Percentiles rank a stretch among this genome's conserved stretches.
phyloP scores from a whole-genome alignment of 2,797 vertebrate genomes.

The Cryptoprocta ferox region DNA sequence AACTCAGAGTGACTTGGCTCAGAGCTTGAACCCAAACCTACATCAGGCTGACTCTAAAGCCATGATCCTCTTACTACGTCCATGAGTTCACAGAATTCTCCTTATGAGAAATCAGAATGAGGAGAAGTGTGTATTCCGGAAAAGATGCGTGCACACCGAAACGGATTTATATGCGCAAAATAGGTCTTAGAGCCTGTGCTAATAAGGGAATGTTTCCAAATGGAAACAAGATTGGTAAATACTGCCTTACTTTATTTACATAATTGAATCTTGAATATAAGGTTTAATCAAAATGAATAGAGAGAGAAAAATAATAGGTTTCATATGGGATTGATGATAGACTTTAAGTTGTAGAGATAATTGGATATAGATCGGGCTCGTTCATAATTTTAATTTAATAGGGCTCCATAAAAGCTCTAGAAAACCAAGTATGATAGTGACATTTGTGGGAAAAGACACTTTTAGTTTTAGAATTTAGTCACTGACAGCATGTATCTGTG shows the following conservation, averaged over 20 bases:
- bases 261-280: constrained; percentile 60
- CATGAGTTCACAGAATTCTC: neutral
- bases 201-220: neutral
- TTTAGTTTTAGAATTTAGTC: constrained; percentile 26
- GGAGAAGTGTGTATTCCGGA: neutral
- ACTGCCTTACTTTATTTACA: constrained; percentile 42
- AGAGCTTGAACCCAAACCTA: neutral
- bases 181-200: neutral
- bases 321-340: constrained; percentile 21
- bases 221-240: neutral
- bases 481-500: neutral
- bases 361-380: constrained; percentile 2
- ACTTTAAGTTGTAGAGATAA: constrained; percentile 52
- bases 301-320: constrained; percentile 61
- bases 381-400: constrained; percentile 66
- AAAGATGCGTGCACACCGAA: neutral
- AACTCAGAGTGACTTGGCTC: neutral
- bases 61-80: neutral
- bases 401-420: constrained; percentile 9
- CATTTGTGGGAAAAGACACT: constrained; percentile 40
- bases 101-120: neutral
- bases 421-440: constrained; percentile 33
- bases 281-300: constrained; percentile 61
- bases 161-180: neutral
- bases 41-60: neutral